Conservation (phyloP, 2,888 invertebrate genomes). For the Candidula unifasciata region DNA sequence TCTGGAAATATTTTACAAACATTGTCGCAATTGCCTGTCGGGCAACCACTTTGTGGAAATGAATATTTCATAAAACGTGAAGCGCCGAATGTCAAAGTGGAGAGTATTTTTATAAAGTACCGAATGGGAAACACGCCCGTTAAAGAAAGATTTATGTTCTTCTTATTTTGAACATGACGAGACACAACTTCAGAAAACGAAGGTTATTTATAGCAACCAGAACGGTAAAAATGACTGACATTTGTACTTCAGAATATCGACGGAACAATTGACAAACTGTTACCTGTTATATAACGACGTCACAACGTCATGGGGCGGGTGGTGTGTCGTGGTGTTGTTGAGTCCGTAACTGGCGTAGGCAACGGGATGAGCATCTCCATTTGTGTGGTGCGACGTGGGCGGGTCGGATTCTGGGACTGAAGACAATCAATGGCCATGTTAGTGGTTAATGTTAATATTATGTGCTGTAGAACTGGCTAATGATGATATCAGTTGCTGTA, state of each 20-base stretch:
- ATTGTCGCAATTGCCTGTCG: too few relatives aligned
- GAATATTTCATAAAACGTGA: too few relatives aligned
- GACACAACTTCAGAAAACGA: background rate
- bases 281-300: slow-evolving; percentile 1
- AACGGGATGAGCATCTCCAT: background rate
- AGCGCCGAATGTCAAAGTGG: too few relatives aligned
- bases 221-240: background rate
- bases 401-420: slow-evolving; percentile 25
- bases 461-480: background rate
- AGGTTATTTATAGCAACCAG: slow-evolving; percentile 11
- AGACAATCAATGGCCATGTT: background rate
- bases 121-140: too few relatives aligned
- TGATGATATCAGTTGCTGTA: too few relatives aligned
- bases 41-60: too few relatives aligned
- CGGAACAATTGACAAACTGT: background rate
- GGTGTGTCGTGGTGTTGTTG: background rate
- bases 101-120: too few relatives aligned
- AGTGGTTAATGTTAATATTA: background rate
- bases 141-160: background rate
- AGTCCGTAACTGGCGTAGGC: slow-evolving; percentile 24
- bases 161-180: background rate
- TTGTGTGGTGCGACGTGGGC: background rate
- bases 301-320: slow-evolving; percentile 2
- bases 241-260: background rate
- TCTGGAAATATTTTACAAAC: background rate